Base-by-base conservation (phyloP, 2,888 invertebrate genomes). In the Lymantria monacha region DNA sequence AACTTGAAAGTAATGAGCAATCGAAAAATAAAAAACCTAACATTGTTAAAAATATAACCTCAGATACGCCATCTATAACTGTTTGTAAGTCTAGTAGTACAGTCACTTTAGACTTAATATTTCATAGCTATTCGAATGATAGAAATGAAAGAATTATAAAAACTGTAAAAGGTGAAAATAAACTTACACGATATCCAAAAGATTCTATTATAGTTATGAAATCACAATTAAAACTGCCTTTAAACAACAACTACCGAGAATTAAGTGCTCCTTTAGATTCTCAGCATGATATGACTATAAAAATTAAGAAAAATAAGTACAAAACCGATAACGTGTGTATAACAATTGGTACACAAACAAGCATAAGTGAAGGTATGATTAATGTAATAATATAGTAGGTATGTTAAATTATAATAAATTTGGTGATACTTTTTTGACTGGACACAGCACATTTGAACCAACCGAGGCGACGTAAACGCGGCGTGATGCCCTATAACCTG, bases 261-360 rank as follows among this genome's bases (percentile, higher is more conserved):
- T 69, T 85, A 46, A 69, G 54, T 51, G 66, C 87, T 53, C 77
- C 79, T 0, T 68, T 87, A 41, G 76, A 81, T 69, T 52, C 61
- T 1, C 61, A 78, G 12, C 70, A 76, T 48, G 69, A 81, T 46
- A 63, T 89, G 43, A 55, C 55, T 2, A 62, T 85, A 53, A 56
- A 66, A 64, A 69, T 78, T 30, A 72, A 70, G 52, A 66, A 63
- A 59, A 11, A 52, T 30, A 54, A 52, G 1, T 42, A 1, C 22
- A 22, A 11, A 42, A 41, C 5, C 14, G 9, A 13, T 14, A 3
- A 41, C 9, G 40, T 12, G 22, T n/a, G 15, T 15, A 41, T 7
- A 41, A 9, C 38, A 11, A 33, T 8, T 22, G 22, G 3, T 5
- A 22, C 22, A 9, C 38, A 38, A 38, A n/a, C 7, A n/a, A 38